A percentile compares a stretch with the other conserved stretches of the same genome.
Conservation (phyloP, 2,888 invertebrate genomes). For the Exocentrus adspersus region DNA sequence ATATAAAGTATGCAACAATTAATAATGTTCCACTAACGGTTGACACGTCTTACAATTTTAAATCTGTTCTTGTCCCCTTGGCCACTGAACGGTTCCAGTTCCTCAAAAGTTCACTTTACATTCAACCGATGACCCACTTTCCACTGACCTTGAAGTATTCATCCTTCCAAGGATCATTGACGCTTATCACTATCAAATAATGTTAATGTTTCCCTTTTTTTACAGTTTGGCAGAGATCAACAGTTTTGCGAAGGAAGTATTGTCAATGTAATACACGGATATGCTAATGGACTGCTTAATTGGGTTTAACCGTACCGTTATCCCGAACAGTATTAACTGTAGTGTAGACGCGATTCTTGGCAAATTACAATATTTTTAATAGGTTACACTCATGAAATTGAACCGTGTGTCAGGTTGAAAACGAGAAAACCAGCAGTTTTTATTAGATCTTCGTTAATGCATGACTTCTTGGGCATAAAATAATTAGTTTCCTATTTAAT, state of each 20-base stretch:
- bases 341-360: neutral
- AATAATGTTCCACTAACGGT: no score
- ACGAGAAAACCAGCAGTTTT: no score
- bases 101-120: neutral
- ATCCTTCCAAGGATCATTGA: conserved; percentile 37
- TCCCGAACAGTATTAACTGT: neutral
- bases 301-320: neutral
- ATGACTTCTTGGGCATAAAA: no score
- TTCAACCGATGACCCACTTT: conserved; percentile 27
- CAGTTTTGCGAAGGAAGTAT: neutral
- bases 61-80: neutral
- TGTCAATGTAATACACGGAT: neutral
- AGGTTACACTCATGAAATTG: no score
- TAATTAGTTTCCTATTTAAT: no score
- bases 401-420: no score
- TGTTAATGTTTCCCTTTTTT: no score
- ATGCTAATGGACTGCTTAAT: neutral
- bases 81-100: neutral
- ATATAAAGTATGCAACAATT: no score
- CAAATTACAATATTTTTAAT: neutral
- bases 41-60: neutral
- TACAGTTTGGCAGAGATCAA: no score
- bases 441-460: neutral
- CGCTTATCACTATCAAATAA: no score
- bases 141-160: conserved; percentile 29